Evolutionary conservation across 2,888 invertebrate species (phyloP).

Genomic region (Hirtodrosophila trivittata): DNA sequence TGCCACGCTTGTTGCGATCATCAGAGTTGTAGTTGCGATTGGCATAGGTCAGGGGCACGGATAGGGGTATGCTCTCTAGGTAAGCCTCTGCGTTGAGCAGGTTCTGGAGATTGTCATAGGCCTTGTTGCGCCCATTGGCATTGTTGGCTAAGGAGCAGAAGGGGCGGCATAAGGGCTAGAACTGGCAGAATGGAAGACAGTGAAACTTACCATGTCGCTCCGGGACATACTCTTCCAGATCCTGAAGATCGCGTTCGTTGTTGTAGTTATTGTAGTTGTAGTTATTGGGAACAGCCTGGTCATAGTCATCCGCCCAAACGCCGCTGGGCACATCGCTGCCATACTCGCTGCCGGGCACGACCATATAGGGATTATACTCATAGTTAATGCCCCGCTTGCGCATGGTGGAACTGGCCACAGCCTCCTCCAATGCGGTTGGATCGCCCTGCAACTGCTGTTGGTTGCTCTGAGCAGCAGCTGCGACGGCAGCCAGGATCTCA

Average conservation of each 20-base stretch:
- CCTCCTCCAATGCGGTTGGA: conserved; percentile 52
- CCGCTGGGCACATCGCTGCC: conserved; percentile 74
- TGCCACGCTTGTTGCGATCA: conserved; percentile 82
- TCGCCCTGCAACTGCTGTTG: conserved; percentile 71
- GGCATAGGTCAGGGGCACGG: conserved; percentile 80
- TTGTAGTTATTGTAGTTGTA: conserved; percentile 56
- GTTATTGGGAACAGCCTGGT: conserved; percentile 67
- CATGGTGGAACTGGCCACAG: conserved; percentile 70
- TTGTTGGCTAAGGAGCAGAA: conserved; percentile 23
- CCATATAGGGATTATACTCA: conserved; percentile 69
- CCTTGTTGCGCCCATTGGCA: conserved; percentile 73
- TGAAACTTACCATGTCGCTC: conserved; percentile 68
- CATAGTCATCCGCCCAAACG: conserved; percentile 82
- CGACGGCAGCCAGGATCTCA: conserved; percentile 79
- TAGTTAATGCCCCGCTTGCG: conserved; percentile 82
- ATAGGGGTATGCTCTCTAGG: conserved; percentile 80
- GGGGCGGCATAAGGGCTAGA: too few species aligned
- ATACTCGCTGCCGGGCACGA: conserved; percentile 40
- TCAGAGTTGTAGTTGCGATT: conserved; percentile 80
- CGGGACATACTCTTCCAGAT: conserved; percentile 81
- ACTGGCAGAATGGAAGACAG: not conserved
- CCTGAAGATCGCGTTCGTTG: conserved; percentile 79
- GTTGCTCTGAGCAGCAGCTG: conserved; percentile 74
- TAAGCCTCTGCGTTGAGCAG: conserved; percentile 83
- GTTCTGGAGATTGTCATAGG: conserved; percentile 83